A percentile compares a stretch with the other conserved stretches of the same genome.
phyloP scores from a whole-genome alignment of 2,797 vertebrate species.

The Pangasius larnaudii region DNA sequence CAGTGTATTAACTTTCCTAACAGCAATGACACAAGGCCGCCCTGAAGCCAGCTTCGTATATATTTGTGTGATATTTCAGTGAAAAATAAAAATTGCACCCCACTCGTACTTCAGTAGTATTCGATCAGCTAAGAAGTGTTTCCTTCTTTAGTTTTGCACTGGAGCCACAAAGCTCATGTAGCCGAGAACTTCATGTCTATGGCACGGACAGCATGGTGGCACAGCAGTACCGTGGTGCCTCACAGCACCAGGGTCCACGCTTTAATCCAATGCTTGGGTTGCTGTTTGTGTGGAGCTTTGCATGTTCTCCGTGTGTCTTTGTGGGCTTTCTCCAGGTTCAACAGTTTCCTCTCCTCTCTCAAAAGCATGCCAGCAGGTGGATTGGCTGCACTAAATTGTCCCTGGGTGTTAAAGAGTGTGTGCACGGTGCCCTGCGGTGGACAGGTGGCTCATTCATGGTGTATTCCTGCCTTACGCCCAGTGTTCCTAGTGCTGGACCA shows the following conservation, averaged over 20 bases:
- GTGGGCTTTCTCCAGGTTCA: neutral
- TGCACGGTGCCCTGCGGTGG: neutral
- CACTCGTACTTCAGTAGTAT: neutral
- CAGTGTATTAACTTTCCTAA: no score
- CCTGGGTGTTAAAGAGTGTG: neutral
- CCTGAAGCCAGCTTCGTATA: neutral
- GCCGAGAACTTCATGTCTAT: neutral
- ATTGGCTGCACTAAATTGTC: neutral
- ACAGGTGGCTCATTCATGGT: neutral
- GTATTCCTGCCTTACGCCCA: neutral
- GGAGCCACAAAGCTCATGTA: neutral
- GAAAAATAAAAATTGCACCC: no score
- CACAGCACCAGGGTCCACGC: neutral
- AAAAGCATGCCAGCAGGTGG: neutral
- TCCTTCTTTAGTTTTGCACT: neutral
- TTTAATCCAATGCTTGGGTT: neutral
- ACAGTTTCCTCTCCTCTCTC: neutral
- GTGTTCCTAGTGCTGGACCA: neutral
- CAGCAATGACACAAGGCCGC: neutral
- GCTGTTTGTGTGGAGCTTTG: neutral
- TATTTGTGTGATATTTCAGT: neutral
- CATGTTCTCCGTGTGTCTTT: neutral
- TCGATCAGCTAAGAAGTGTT: neutral
- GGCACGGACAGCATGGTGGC: neutral
- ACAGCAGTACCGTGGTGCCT: neutral